Evolutionary conservation across 2,113 vertebrate genomes (phyloP), one percentile per base, ranked within the genome.

Genomic region (Zapus hudsonius): DNA sequence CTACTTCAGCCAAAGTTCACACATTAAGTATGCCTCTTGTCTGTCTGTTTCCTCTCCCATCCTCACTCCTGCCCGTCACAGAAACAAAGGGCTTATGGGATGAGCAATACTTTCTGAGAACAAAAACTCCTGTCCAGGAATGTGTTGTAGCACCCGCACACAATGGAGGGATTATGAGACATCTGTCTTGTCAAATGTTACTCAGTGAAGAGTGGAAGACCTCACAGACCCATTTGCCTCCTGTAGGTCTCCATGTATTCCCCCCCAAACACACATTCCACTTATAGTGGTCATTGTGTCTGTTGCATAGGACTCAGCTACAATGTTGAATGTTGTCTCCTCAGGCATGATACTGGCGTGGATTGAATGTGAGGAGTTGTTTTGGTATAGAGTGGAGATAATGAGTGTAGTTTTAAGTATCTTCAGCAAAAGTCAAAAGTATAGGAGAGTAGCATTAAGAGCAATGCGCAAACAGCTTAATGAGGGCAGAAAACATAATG

Each of bases 381-480:
- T 57, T 61, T 86, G 25, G 31, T 55, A 19, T 5, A 36, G 17
- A 42, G 44, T 76, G 82, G 42, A 36, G 31, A 33, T 27, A 42
- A 66, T 4, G 29, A 82, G 29, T 25, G 33, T 89, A 36, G 33
- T 52, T 70, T 38, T 47, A 52, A 63, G 7, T 38, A 31, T 59
- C 31, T 12, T 72, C 55, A 80, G 11, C 40, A 76, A 55, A 86
- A 66, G 66, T 89, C 42, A 74, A 73, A 90, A 81, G 88, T 13
- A 20, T 29, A 44, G 66, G 23, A 80, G 42, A 27, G 15, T 20
- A 25, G 3, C 67, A 31, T 81, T 57, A 70, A 31, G 67, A 82
- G 33, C 84, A 75, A 61, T 10, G 57, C 25, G 33, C 57, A 72
- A 73, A 67, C 25, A 67, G 25, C 76, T 80, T 57, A 16, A 7